Percentiles rank a stretch among this genome's conserved stretches.
These are phyloP conservation scores for Ptyas mucosa DNA, from an alignment of 2,113 vertebrate species.

Conservation along the genomic window DNA sequence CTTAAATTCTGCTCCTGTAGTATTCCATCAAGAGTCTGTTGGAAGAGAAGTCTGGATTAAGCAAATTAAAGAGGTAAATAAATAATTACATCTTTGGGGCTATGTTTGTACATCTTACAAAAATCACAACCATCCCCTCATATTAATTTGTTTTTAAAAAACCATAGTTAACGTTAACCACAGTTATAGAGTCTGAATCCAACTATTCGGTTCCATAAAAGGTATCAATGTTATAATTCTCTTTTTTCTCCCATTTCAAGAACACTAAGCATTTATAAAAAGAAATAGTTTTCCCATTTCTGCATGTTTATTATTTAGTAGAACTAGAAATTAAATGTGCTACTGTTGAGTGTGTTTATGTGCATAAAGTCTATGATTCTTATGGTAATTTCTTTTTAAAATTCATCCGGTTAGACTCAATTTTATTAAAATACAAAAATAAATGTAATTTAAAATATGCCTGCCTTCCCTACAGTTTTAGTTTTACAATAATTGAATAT, in stretches of 20 bases:
- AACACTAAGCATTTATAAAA: background rate
- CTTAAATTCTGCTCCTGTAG: constrained; percentile 85
- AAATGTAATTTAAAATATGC: background rate
- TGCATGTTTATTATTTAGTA: background rate
- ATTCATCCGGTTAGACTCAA: background rate
- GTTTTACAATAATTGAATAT: constrained; percentile 1
- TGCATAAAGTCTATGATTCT: background rate
- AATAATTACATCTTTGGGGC: background rate
- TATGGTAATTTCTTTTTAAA: background rate
- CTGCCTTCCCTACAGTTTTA: constrained; percentile 5
- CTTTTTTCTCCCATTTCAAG: background rate
- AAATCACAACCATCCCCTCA: background rate
- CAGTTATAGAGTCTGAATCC: background rate
- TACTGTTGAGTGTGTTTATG: background rate
- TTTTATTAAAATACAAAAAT: background rate
- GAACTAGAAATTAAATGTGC: background rate
- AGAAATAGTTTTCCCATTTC: background rate
- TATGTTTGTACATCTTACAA: background rate
- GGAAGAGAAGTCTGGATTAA: constrained; percentile 85
- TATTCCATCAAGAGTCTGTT: constrained; percentile 87
- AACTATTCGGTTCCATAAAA: background rate
- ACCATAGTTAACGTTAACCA: background rate
- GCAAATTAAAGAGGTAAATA: constrained; percentile 85
- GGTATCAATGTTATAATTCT: background rate
- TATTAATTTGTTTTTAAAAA: background rate